Base-by-base conservation (phyloP, 2,797 vertebrate species). In the Okamejei kenojei region DNA sequence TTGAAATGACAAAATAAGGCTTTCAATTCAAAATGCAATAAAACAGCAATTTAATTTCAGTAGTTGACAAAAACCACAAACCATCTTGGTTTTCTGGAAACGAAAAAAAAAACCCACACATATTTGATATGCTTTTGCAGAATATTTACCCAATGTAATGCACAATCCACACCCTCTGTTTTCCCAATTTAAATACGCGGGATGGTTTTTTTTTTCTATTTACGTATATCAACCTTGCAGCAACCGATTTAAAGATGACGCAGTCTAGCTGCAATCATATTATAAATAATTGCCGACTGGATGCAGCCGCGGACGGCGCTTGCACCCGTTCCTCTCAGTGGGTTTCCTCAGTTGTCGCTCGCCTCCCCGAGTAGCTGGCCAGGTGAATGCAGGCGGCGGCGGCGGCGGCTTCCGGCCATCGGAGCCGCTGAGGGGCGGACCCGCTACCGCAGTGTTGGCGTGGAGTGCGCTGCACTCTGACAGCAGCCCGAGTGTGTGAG, bases 381-480 rank as follows among this genome's bases (percentile, higher is more conserved):
- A 92, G 90, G 90, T 92, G 38, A 74, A 74, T 7, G 90, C 26
- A 92, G 45, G 45, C 45, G 45, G 68, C 68, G 68, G n/a, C n/a
- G 29, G 90, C 38, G 68, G 90, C 68, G 29, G 90, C 38, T 91
- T 91, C 65, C 71, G 68, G 65, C 32, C 21, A 38, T 38, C 45
- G 45, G 45, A 45, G 45, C 45, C 32, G 10, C 35, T 21, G 88
- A 76, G 32, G n/a, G 94, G 81, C 93, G 65, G 74, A 93, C 38
- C 90, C n/a, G 58, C 93, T 93, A 93, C 96, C 94, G 96, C 96
- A 96, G 95, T 95, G 94, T 79, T 93, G 93, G 93, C 93, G 79
- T 93, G 93, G 91, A 86, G 92, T 71, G 94, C 93, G 88, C 45
- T 91, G 90, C 93, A 94, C 93, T 91, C 76, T 82, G 93, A 94